A percentile compares a stretch with the other conserved stretches of the same genome.
These are phyloP conservation scores for Barbus barbus DNA, from an alignment of 2,113 vertebrate species.

Conservation along the genomic window DNA sequence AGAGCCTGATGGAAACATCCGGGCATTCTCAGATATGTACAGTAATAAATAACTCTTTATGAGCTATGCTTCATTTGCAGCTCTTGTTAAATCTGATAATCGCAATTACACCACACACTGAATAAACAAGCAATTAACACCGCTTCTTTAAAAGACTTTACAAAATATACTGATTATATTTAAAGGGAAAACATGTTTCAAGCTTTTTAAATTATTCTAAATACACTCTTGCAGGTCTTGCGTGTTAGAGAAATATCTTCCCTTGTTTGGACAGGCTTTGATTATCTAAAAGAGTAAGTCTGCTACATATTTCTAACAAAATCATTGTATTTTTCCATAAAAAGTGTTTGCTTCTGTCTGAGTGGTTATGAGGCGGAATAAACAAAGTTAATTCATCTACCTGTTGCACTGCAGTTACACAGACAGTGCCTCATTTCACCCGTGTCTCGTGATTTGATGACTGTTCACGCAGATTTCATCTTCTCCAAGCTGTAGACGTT, in stretches of 20 bases:
- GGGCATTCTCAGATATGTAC: not conserved
- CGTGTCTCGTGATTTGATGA: conserved; percentile 10
- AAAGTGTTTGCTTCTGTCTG: not conserved
- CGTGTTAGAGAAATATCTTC: not conserved
- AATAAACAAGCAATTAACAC: conserved; percentile 3
- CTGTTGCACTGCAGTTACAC: conserved; percentile 38
- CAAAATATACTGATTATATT: not conserved
- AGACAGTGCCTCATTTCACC: not conserved
- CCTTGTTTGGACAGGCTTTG: not conserved
- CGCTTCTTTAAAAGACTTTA: not conserved
- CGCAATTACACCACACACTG: conserved; percentile 4
- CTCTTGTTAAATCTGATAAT: not conserved
- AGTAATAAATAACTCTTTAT: not conserved
- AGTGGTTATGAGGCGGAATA: not conserved
- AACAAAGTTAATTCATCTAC: conserved; percentile 43
- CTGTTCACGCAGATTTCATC: conserved; percentile 9
- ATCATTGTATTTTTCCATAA: not conserved
- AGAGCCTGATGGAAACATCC: conserved; percentile 21
- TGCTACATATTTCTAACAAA: not conserved
- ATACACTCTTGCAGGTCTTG: not conserved
- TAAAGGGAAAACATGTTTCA: not conserved
- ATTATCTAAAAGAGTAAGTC: not conserved
- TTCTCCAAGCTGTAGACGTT: not conserved
- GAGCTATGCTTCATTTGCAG: not conserved
- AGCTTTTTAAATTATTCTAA: not conserved